These are phyloP conservation scores for Myoxocephalus aenaeus DNA, from an alignment of 2,797 vertebrate genomes.

Conservation along the genomic window DNA sequence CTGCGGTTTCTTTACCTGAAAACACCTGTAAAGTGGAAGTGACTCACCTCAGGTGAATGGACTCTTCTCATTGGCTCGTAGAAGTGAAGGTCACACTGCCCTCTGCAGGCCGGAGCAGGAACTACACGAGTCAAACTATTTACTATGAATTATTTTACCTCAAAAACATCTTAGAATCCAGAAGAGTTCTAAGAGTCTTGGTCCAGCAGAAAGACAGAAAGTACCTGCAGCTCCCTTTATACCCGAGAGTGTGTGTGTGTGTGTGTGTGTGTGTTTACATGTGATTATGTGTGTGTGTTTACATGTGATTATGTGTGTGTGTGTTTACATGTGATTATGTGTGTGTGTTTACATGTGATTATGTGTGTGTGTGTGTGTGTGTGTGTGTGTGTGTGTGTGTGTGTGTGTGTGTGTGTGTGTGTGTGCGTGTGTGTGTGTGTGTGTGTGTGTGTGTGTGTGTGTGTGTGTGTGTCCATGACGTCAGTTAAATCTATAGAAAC, in stretches of 20 bases:
- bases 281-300: constrained; percentile 29
- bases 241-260: constrained; percentile 9
- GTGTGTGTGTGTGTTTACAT: constrained; percentile 22
- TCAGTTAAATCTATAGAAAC: not conserved
- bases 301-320: constrained; percentile 28
- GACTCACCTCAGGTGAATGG: not conserved
- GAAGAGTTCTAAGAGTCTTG: not conserved
- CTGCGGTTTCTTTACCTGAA: too few relatives aligned
- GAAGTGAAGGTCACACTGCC: not conserved
- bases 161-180: too few relatives aligned
- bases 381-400: not conserved
- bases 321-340: not conserved
- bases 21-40: not conserved
- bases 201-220: constrained; percentile 32
- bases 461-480: constrained; percentile 7
- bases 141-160: not conserved
- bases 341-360: too few relatives aligned
- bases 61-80: not conserved
- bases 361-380: too few relatives aligned
- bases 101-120: not conserved
- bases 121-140: not conserved
- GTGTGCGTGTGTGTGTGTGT: not conserved
- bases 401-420: constrained; percentile 16
- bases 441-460: constrained; percentile 13
- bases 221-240: constrained; percentile 51